phyloP scores from a whole-genome alignment of 1,140 invertebrate species.

The Nasonia vitripennis region DNA sequence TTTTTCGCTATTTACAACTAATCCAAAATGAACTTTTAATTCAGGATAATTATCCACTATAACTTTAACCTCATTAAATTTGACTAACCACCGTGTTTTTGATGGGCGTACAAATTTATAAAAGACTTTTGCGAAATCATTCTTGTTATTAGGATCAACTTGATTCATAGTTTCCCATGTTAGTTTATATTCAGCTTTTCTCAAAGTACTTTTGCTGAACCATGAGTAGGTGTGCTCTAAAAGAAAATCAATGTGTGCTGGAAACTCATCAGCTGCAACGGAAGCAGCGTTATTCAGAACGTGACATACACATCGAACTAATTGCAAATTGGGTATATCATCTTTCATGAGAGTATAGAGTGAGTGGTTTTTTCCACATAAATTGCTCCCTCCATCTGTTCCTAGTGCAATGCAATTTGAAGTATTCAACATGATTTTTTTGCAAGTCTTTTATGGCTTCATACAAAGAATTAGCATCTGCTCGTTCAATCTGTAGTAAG shows the following conservation, averaged over 20 bases:
- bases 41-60: slow-evolving; percentile 66
- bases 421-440: slow-evolving; percentile 48
- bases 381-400: slow-evolving; percentile 62
- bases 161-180: slow-evolving; percentile 42
- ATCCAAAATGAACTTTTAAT: slow-evolving; percentile 59
- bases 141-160: too few species aligned
- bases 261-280: slow-evolving; percentile 56
- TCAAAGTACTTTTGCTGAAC: slow-evolving; percentile 54
- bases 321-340: slow-evolving; percentile 46
- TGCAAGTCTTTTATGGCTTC: slow-evolving; percentile 30
- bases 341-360: slow-evolving; percentile 53
- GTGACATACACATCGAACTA: slow-evolving; percentile 40
- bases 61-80: slow-evolving; percentile 56
- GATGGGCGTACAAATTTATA: too few species aligned
- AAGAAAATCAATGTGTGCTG: slow-evolving; percentile 57
- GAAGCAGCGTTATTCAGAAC: slow-evolving; percentile 57
- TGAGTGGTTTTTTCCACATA: slow-evolving; percentile 51
- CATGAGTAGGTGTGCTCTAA: slow-evolving; percentile 55
- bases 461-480: slow-evolving; percentile 45
- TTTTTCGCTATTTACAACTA: too few species aligned
- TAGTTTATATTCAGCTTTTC: slow-evolving; percentile 52
- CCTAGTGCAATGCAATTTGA: slow-evolving; percentile 64
- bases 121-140: too few species aligned
- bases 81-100: slow-evolving; percentile 50
- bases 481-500: slow-evolving; percentile 53